phyloP scores from a whole-genome alignment of 2,888 invertebrate species.

The Harpalus rubripes region DNA sequence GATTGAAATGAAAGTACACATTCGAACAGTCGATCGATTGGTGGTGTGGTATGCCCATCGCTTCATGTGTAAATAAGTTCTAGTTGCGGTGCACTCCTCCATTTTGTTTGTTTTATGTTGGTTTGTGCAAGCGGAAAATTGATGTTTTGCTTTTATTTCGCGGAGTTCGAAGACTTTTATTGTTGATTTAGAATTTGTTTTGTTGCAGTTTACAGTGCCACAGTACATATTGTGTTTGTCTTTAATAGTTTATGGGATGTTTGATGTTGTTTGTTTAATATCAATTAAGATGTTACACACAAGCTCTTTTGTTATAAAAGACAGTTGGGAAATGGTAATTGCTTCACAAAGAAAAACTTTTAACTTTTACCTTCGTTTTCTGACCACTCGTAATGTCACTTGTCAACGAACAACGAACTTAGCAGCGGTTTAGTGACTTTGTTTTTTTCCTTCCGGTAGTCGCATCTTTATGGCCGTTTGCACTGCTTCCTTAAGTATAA shows the following conservation, averaged over 20 bases:
- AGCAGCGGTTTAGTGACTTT: no score
- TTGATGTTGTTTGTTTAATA: background rate
- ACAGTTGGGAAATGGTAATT: no score
- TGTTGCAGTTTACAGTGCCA: background rate
- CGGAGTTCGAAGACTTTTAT: slow-evolving; percentile 5
- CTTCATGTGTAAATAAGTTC: slow-evolving; percentile 45
- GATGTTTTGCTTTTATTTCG: slow-evolving; percentile 10
- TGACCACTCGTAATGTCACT: no score
- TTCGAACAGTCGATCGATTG: slow-evolving; percentile 6
- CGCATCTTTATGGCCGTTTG: no score
- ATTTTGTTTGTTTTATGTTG: slow-evolving; percentile 12
- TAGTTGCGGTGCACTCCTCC: background rate
- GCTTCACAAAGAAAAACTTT: no score
- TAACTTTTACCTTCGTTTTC: no score
- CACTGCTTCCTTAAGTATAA: no score
- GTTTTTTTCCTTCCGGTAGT: no score
- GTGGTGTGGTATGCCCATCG: slow-evolving; percentile 1
- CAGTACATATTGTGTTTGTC: slow-evolving; percentile 2
- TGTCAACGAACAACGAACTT: no score
- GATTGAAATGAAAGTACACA: background rate
- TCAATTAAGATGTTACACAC: background rate
- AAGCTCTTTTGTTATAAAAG: background rate
- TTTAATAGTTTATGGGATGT: background rate
- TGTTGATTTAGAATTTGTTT: slow-evolving; percentile 29
- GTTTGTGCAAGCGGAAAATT: background rate